Conservation (phyloP, 2,113 vertebrate genomes). For the Pygoscelis adeliae region DNA sequence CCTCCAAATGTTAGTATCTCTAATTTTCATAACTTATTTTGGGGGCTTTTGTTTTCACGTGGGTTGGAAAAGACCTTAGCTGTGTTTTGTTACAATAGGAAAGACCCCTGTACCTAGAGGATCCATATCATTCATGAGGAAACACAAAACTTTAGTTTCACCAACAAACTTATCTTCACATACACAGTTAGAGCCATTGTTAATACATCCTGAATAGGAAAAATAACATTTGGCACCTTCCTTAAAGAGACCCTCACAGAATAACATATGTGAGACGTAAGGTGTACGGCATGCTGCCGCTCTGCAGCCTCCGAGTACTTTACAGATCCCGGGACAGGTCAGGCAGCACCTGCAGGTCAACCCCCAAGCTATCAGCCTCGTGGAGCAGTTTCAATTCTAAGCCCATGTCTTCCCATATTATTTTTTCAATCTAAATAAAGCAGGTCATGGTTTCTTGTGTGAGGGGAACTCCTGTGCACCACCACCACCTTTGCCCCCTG, state of each 20-base stretch:
- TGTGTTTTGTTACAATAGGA: not conserved
- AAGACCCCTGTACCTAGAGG: not conserved
- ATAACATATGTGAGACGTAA: not conserved
- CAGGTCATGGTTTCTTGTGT: not conserved
- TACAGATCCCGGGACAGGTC: not conserved
- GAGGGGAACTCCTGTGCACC: not conserved
- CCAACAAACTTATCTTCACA: not conserved
- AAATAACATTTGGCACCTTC: not conserved
- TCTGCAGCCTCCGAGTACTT: not conserved
- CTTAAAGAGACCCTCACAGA: not conserved
- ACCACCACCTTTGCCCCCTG: not conserved
- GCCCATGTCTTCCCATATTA: not conserved
- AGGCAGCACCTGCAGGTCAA: not conserved
- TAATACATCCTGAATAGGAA: not conserved
- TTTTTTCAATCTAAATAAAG: not conserved
- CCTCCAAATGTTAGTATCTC: not conserved
- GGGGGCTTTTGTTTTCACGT: accelerated
- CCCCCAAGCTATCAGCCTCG: not conserved
- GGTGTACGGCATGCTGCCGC: not conserved
- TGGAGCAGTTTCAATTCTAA: not conserved
- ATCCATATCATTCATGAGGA: not conserved
- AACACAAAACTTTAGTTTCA: not conserved
- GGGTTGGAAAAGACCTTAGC: not conserved
- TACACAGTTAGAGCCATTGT: not conserved
- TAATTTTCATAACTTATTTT: not conserved